Evolutionary conservation across 2,888 invertebrate genomes (phyloP), one percentile per base, ranked within the genome.

Genomic region (Microplitis manilae): DNA sequence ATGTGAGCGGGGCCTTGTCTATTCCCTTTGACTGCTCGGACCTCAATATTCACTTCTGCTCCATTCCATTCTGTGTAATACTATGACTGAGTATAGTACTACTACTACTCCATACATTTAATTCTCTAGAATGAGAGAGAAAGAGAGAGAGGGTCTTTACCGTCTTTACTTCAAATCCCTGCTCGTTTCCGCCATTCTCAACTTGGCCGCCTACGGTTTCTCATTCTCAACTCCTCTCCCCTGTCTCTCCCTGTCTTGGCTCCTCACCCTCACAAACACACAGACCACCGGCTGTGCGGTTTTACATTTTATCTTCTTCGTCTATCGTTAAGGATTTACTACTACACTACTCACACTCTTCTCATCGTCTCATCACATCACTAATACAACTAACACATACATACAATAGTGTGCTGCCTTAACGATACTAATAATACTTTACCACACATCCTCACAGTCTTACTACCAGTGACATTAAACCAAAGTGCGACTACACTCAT

Each of bases 221-320:
- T 65, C 38, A 20, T 15, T 17, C 39, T 68, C 60, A 61, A 68
- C 17, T 41, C n/a, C 50, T 61, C 65, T 2, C 40, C 41, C 61
- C 64, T 60, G n/a, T 61, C 39, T 40, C 68, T 50, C 60, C 64
- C 17, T 17, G 72, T 8, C 70, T 71, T 70, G 9, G 72, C 72
- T 68, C 71, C 71, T n/a, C 38, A 50, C 62, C 6, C 17, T 30
- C 62, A 61, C 67, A 73, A 13, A 61, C 7, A 68, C 5, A 40
- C 15, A 64, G 72, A 72, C 72, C 72, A 50, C 72, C 72, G 64
- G 64, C 64, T 72, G 72, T 72, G 72, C 30, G 30, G 61, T 72
- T 72, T 72, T 15, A 72, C 72, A 62, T 72, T 64, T 72, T 72
- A 72, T 72, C 72, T 72, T 62, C 30, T 59, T 59, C 15, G 13